Base-by-base conservation (phyloP, 2,888 invertebrate genomes). In the Caenorhabditis uteleia region DNA sequence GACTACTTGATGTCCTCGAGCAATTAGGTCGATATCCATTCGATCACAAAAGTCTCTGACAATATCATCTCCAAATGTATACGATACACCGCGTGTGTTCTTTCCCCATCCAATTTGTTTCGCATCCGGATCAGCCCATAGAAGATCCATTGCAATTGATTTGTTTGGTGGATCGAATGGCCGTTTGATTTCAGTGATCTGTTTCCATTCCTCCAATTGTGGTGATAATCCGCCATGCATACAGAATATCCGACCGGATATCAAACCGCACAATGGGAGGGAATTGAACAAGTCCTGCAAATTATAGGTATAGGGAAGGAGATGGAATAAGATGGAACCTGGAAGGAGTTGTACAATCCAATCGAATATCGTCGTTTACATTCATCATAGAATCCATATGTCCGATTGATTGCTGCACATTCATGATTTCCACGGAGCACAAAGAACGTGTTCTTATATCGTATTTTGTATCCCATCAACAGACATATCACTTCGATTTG, bases 371-470 rank as follows among this genome's bases (percentile, higher is more conserved):
- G 55, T 8, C 70, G 48, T 27, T 68, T 68, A 47, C 64, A 64
- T 48, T 75, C 75, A 23, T 74, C 71, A 50, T 67, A 67, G 65
- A 75, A 75, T 10, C 75, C 75, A 43, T 75, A 74, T 21, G 68
- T 68, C 20, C 60, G 44, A 38, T 73, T 75, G 34, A 75, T 68
- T 1, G 68, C 50, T 6, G 59, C 54, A 36, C 68, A 62, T 33
- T 75, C 75, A 47, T 75, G 75, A 50, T 75, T 75, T n/a, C 75
- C 75, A 23, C 75, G 69, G 8, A 75, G 57, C 36, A 75, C 51
- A 61, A 73, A 75, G 46, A 75, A 75, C 8, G 60, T 47, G 20
- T 51, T 58, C 6, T 60, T 62, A 27, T 60, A 61, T 4, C 40
- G 39, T 21, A 55, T 54, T 29, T 66, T 66, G 57, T 61, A 66